phyloP scores from a whole-genome alignment of 2,888 invertebrate species.

The Cataglyphis albicans region DNA sequence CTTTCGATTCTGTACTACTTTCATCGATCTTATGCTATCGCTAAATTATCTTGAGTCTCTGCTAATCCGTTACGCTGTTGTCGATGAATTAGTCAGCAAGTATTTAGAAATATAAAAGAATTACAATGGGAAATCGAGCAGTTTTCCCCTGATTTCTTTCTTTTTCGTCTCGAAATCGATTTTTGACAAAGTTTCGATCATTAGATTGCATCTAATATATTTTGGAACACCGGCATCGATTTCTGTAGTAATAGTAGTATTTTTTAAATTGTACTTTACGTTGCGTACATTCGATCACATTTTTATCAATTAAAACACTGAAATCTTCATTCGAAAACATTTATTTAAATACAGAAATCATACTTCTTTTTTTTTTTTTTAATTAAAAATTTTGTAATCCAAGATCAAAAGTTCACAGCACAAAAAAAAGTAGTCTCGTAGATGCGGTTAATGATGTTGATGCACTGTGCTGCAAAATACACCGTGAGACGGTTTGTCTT shows the following conservation, averaged over 20 bases:
- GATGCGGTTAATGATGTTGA: constrained; percentile 10
- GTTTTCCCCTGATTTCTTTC: not conserved
- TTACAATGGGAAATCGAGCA: not conserved
- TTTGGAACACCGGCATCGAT: not conserved
- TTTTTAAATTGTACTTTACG: not conserved
- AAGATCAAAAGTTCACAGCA: constrained; percentile 2
- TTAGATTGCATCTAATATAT: not conserved
- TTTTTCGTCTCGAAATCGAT: not conserved
- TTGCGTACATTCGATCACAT: not conserved
- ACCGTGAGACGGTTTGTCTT: not conserved
- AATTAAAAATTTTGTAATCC: not conserved
- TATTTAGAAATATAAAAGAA: not conserved
- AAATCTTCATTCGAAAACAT: not conserved
- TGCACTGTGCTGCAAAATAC: constrained; percentile 1
- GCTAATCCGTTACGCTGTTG: constrained; percentile 25
- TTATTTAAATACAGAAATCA: not conserved
- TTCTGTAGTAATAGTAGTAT: not conserved
- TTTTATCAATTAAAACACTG: not conserved
- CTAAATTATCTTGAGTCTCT: constrained; percentile 14
- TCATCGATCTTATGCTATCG: constrained; percentile 36
- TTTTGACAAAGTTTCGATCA: constrained; percentile 1
- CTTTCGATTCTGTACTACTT: constrained; percentile 58
- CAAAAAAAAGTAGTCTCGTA: constrained; percentile 8
- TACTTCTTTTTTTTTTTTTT: not conserved
- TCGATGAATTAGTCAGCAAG: constrained; percentile 1